A percentile compares a stretch with the other conserved stretches of the same genome.
Conservation (phyloP, 2,113 vertebrate species). For the Rallus limicola region DNA sequence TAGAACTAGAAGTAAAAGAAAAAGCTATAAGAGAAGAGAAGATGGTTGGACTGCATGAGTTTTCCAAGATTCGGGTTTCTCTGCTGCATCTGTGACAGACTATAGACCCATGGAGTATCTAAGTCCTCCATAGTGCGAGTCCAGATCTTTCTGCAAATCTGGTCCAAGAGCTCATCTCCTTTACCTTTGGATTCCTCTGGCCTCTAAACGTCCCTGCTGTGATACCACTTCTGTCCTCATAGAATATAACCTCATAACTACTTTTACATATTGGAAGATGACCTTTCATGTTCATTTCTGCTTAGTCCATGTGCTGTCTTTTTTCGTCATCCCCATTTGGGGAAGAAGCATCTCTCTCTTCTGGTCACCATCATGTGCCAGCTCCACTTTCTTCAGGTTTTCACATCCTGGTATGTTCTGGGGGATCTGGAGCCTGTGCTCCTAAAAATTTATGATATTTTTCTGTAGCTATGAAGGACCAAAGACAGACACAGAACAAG, state of each 20-base stretch:
- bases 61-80: background rate
- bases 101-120: background rate
- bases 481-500: background rate
- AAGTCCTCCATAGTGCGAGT: background rate
- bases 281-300: background rate
- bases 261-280: background rate
- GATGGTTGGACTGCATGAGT: background rate
- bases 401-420: rapidly evolving
- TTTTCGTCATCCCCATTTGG: background rate
- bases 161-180: background rate
- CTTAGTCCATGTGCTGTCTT: background rate
- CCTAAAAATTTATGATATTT: background rate
- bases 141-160: background rate
- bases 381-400: background rate
- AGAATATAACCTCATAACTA: background rate
- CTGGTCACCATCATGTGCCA: background rate
- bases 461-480: background rate
- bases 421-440: background rate
- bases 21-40: background rate
- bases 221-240: background rate
- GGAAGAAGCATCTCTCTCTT: background rate
- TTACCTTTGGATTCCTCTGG: background rate
- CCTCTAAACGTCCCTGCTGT: background rate
- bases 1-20: background rate
- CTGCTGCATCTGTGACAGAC: background rate